These are phyloP conservation scores for Leptothorax acervorum DNA, from an alignment of 2,888 invertebrate genomes.

Conservation along the genomic window DNA sequence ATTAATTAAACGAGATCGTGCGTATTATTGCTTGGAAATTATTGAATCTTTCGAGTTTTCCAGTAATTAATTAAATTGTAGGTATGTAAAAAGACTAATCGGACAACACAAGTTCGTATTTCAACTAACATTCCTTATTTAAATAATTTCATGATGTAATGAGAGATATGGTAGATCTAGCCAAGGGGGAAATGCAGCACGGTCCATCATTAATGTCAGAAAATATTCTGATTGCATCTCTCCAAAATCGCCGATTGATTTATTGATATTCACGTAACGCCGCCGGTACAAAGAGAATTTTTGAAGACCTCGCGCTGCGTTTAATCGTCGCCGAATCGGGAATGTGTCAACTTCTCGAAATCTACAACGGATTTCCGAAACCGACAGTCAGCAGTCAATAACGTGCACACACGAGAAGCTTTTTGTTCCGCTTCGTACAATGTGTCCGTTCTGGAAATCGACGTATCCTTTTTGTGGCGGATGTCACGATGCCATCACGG, in stretches of 20 bases:
- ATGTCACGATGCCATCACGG: slow-evolving; percentile 23
- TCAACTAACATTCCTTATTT: neutral
- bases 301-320: slow-evolving; percentile 1
- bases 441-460: slow-evolving; percentile 38
- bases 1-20: slow-evolving; percentile 24
- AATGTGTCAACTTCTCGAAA: slow-evolving; percentile 41
- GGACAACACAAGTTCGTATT: neutral
- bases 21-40: neutral
- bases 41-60: slow-evolving; percentile 1
- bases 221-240: neutral
- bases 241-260: slow-evolving; percentile 30
- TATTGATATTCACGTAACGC: slow-evolving; percentile 21
- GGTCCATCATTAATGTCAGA: slow-evolving; percentile 7
- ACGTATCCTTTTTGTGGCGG: neutral
- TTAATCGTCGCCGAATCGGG: slow-evolving; percentile 37
- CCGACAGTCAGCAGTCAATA: slow-evolving; percentile 34
- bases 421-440: slow-evolving; percentile 23
- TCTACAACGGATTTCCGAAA: slow-evolving; percentile 32
- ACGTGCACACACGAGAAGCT: slow-evolving; percentile 1
- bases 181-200: neutral
- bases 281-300: slow-evolving; percentile 25
- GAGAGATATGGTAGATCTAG: neutral
- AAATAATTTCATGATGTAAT: neutral
- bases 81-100: neutral
- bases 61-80: slow-evolving; percentile 4